A percentile compares a stretch with the other conserved stretches of the same genome.
Conservation (phyloP, 2,113 vertebrate genomes). For the Centropristis striata region DNA sequence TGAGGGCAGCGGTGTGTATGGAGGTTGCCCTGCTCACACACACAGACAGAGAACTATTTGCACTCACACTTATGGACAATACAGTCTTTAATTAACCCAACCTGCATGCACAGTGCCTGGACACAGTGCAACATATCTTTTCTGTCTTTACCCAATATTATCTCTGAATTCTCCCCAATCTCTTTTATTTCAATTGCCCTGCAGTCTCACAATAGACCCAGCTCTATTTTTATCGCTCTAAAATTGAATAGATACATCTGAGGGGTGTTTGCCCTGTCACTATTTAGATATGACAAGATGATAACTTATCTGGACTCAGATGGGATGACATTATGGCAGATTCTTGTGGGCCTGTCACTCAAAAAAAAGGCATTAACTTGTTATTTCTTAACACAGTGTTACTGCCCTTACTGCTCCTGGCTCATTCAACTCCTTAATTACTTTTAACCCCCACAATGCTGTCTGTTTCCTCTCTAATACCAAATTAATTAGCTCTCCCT, state of each 20-base stretch:
- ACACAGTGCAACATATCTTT: not conserved
- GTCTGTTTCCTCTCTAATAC: not conserved
- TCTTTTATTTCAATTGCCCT: not conserved
- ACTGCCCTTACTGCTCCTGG: not conserved
- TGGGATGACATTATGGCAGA: not conserved
- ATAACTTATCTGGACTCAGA: not conserved
- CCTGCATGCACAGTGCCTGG: not conserved
- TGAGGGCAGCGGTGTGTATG: slow-evolving; percentile 44
- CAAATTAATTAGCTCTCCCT: not conserved
- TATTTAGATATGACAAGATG: not conserved
- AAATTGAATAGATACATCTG: not conserved
- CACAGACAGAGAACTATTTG: not conserved
- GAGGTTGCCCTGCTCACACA: not conserved
- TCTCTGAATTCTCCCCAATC: not conserved
- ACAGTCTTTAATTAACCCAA: not conserved
- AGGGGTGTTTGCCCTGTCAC: not conserved
- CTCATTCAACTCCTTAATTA: not conserved
- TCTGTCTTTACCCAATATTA: not conserved
- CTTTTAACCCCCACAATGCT: not conserved
- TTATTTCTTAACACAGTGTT: not conserved
- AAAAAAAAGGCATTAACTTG: not conserved
- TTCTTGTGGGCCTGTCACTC: not conserved
- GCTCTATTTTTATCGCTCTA: not conserved
- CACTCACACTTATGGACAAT: not conserved
- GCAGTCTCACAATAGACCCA: not conserved